phyloP scores from a whole-genome alignment of 2,888 invertebrate species.

The Druceiella hillmani region DNA sequence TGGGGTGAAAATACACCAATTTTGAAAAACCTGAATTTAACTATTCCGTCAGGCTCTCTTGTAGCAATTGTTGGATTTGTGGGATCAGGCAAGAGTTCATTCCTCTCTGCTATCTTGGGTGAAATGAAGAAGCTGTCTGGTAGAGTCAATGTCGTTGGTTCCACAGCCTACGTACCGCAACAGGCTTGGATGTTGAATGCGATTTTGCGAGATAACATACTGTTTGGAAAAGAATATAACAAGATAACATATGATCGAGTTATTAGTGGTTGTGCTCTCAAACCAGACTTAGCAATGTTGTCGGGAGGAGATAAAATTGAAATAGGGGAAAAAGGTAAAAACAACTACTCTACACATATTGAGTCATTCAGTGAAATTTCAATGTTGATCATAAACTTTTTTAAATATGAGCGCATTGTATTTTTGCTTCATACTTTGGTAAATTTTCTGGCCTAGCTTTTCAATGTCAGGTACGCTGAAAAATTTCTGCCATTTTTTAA shows the following conservation, averaged over 20 bases:
- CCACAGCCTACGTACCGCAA: constrained; percentile 85
- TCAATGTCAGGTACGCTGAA: too few relatives aligned
- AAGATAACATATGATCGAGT: constrained; percentile 69
- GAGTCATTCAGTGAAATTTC: too few relatives aligned
- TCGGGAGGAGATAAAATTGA: constrained; percentile 95
- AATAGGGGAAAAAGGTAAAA: constrained; percentile 92
- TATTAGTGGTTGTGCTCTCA: constrained; percentile 86
- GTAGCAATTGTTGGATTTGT: constrained; percentile 86
- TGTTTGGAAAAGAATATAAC: constrained; percentile 77
- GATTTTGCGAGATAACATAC: constrained; percentile 85
- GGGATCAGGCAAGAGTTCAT: constrained; percentile 84
- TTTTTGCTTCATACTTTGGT: too few relatives aligned
- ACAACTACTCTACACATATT: constrained; percentile 28
- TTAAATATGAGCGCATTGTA: too few relatives aligned
- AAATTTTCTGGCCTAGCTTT: too few relatives aligned
- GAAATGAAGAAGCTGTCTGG: constrained; percentile 88
- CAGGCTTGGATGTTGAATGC: constrained; percentile 99
- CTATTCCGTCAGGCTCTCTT: constrained; percentile 60
- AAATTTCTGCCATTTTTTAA: too few relatives aligned
- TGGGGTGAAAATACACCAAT: constrained; percentile 74
- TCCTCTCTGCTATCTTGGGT: constrained; percentile 71
- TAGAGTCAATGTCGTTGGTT: constrained; percentile 64
- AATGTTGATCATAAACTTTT: too few relatives aligned
- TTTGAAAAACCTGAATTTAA: constrained; percentile 70
- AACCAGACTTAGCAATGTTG: constrained; percentile 87